phyloP scores from a whole-genome alignment of 2,797 vertebrate species.

The Acanthurus lineatus region DNA sequence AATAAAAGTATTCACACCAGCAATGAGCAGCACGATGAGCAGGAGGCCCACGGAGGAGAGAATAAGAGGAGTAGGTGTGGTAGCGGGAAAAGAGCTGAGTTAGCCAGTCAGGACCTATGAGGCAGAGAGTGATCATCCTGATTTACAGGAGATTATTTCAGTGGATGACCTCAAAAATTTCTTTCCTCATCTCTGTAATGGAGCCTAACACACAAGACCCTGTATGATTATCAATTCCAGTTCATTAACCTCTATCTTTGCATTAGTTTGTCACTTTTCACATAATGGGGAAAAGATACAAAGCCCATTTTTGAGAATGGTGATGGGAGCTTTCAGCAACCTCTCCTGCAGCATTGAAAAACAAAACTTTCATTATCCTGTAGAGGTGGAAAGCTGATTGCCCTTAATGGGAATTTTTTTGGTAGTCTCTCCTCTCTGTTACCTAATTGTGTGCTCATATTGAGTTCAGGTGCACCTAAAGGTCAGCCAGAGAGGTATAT shows the following conservation, averaged over 20 bases:
- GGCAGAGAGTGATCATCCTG: slow-evolving; percentile 43
- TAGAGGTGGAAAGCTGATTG: slow-evolving; percentile 51
- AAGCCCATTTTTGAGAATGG: slow-evolving; percentile 3
- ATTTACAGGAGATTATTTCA: slow-evolving; percentile 61
- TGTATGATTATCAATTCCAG: slow-evolving; percentile 20
- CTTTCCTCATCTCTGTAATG: slow-evolving; percentile 48
- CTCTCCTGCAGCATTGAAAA: slow-evolving; percentile 22
- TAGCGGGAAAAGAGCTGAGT: slow-evolving; percentile 44
- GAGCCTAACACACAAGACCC: slow-evolving; percentile 34
- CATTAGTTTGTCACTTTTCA: slow-evolving; percentile 18
- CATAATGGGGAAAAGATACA: slow-evolving; percentile 19
- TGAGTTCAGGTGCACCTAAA: slow-evolving; percentile 55
- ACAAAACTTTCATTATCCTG: slow-evolving; percentile 40
- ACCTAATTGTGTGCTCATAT: slow-evolving; percentile 63
- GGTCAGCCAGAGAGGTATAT: slow-evolving; percentile 63
- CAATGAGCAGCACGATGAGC: slow-evolving; percentile 60
- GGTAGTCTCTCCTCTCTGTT: slow-evolving; percentile 55
- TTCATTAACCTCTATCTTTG: slow-evolving; percentile 29
- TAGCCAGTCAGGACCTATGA: slow-evolving; percentile 55
- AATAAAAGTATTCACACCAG: slow-evolving; percentile 84
- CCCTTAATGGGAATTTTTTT: slow-evolving; percentile 53
- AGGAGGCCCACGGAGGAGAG: slow-evolving; percentile 44
- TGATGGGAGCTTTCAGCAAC: slow-evolving; percentile 26
- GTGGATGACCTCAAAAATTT: slow-evolving; percentile 49
- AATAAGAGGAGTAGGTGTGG: slow-evolving; percentile 29